Evolutionary conservation across 2,797 vertebrate genomes (phyloP).

Genomic region (Gymnodraco acuticeps): DNA sequence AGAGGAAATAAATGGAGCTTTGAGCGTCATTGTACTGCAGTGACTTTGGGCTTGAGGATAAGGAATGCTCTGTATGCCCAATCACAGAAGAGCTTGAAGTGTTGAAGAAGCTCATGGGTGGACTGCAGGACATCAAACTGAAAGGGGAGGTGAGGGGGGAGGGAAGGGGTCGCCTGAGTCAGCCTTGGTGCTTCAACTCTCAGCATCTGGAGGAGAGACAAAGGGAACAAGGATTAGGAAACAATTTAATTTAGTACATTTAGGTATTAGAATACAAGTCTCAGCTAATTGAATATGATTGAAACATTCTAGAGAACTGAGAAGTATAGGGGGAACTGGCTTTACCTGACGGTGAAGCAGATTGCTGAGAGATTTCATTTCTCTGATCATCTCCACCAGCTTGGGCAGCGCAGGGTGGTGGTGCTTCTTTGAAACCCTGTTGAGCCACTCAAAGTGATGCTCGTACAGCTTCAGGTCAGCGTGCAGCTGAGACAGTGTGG

Average conservation of each 20-base stretch:
- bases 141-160: conserved; percentile 80
- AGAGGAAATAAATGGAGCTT: conserved; percentile 3
- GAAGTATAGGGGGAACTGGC: background rate
- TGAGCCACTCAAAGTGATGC: conserved; percentile 88
- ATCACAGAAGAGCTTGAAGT: conserved; percentile 87
- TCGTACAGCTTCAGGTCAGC: conserved; percentile 85
- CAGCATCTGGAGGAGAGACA: conserved; percentile 74
- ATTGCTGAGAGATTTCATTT: conserved; percentile 81
- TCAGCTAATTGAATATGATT: background rate
- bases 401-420: conserved; percentile 81
- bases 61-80: conserved; percentile 87
- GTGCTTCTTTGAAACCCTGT: conserved; percentile 82
- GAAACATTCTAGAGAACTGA: background rate
- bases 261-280: background rate
- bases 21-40: conserved; percentile 69
- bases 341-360: conserved; percentile 85
- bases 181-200: conserved; percentile 79
- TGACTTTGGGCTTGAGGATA: conserved; percentile 82
- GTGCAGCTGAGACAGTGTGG: conserved; percentile 86
- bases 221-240: conserved; percentile 19
- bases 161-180: conserved; percentile 75
- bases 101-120: conserved; percentile 86
- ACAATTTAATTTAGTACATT: background rate
- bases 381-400: conserved; percentile 82
- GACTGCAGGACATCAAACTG: conserved; percentile 86